Evolutionary conservation across 2,113 vertebrate species (phyloP).

Genomic region (Xenotilapia longispinis): DNA sequence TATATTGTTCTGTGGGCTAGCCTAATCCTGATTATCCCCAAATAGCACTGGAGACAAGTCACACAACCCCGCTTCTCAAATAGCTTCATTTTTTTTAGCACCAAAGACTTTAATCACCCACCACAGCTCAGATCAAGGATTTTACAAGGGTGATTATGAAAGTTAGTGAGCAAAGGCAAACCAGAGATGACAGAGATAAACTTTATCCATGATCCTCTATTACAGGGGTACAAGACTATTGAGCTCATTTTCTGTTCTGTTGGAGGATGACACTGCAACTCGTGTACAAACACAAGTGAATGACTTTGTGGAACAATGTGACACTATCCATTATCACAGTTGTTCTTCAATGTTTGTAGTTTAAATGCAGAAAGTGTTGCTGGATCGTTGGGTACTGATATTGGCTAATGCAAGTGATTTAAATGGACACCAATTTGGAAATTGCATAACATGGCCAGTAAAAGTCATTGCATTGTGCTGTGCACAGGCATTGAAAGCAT

Average conservation of each 20-base stretch:
- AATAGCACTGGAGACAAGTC: not conserved
- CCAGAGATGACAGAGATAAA: slow-evolving; percentile 19
- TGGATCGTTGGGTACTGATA: not conserved
- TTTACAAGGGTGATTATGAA: slow-evolving; percentile 47
- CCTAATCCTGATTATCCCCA: slow-evolving; percentile 55
- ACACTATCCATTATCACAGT: not conserved
- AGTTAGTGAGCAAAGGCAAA: slow-evolving; percentile 15
- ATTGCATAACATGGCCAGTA: not conserved
- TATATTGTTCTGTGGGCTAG: slow-evolving; percentile 9
- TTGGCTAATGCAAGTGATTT: not conserved
- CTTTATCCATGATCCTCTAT: not conserved
- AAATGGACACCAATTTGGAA: not conserved
- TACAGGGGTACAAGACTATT: not conserved
- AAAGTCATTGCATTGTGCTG: not conserved
- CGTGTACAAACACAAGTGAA: not conserved
- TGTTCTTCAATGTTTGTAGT: not conserved
- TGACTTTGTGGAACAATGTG: not conserved
- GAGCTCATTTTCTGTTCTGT: not conserved
- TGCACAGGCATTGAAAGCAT: not conserved
- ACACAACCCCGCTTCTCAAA: slow-evolving; percentile 18
- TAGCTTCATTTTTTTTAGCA: slow-evolving; percentile 17
- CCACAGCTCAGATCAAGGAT: slow-evolving; percentile 29
- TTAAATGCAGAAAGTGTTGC: not conserved
- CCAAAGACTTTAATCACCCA: slow-evolving; percentile 45
- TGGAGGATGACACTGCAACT: not conserved